Evolutionary conservation across 2,113 vertebrate genomes (phyloP).

Genomic region (Corapipo altera): DNA sequence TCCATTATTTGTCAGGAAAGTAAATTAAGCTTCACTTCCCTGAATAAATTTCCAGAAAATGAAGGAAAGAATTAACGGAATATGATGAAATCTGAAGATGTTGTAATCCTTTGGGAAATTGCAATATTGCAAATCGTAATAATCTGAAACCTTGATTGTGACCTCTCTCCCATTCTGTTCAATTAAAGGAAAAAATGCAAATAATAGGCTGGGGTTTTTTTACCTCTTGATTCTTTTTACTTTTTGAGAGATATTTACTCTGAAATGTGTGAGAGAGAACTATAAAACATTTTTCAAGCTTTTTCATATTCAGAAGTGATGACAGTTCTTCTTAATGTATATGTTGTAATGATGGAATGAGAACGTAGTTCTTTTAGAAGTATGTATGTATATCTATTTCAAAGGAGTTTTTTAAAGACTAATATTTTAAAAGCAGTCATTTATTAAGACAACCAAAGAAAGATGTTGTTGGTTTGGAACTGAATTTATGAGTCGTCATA

Average conservation of each 20-base stretch:
- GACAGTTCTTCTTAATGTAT: neutral
- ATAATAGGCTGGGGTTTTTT: neutral
- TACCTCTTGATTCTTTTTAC: neutral
- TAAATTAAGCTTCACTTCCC: constrained; percentile 9
- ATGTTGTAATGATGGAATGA: neutral
- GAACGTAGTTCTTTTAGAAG: neutral
- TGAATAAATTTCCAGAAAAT: neutral
- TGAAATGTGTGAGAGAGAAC: neutral
- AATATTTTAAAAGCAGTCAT: neutral
- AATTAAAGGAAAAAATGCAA: neutral
- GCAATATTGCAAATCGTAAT: neutral
- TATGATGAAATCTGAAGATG: neutral
- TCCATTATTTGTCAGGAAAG: neutral
- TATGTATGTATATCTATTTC: neutral
- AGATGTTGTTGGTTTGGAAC: neutral
- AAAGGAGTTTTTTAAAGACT: neutral
- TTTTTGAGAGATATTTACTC: neutral
- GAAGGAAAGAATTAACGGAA: neutral
- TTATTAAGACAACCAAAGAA: neutral
- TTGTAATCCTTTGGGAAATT: constrained; percentile 15
- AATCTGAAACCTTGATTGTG: neutral
- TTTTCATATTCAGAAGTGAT: neutral
- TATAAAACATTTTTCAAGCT: neutral
- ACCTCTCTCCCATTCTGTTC: neutral
- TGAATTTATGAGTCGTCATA: neutral